Percentiles rank a stretch among this genome's conserved stretches.
These are phyloP conservation scores for Rhinichthys klamathensis DNA, from an alignment of 2,113 vertebrate species.

Conservation along the genomic window DNA sequence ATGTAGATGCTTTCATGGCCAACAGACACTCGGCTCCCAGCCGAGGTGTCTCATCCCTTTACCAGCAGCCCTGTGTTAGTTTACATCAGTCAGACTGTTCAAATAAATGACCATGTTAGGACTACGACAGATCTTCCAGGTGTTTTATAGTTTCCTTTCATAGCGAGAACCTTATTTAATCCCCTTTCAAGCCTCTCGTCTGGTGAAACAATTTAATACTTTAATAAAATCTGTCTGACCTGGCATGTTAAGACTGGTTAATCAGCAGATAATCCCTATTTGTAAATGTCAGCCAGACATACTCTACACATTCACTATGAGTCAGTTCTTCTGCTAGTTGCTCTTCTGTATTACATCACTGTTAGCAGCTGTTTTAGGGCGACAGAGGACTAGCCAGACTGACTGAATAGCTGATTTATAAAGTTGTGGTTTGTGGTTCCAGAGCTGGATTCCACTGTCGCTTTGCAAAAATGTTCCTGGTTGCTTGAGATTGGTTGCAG, in stretches of 20 bases:
- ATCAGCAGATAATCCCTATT: constrained; percentile 4
- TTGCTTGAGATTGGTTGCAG: not conserved
- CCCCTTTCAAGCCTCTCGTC: not conserved
- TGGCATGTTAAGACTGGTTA: not conserved
- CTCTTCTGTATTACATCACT: not conserved
- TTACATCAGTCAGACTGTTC: not conserved
- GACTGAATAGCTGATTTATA: constrained; percentile 6
- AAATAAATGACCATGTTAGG: not conserved
- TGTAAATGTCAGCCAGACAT: constrained; percentile 27
- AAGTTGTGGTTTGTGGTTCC: constrained; percentile 11
- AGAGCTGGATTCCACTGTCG: not conserved
- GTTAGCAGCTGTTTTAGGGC: constrained; percentile 21
- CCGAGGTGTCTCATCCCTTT: not conserved
- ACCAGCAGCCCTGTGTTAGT: not conserved
- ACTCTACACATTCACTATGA: not conserved
- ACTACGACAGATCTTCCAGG: not conserved
- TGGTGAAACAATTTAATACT: not conserved
- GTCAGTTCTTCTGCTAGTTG: constrained; percentile 22
- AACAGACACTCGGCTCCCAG: not conserved
- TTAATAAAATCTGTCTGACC: not conserved
- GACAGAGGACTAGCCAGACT: not conserved
- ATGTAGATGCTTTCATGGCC: constrained; percentile 27
- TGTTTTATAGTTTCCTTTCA: constrained; percentile 22
- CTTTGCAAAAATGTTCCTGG: not conserved
- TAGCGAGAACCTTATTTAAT: not conserved